Evolutionary conservation across 2,888 invertebrate species (phyloP).

Genomic region (Eristalinus aeneus): DNA sequence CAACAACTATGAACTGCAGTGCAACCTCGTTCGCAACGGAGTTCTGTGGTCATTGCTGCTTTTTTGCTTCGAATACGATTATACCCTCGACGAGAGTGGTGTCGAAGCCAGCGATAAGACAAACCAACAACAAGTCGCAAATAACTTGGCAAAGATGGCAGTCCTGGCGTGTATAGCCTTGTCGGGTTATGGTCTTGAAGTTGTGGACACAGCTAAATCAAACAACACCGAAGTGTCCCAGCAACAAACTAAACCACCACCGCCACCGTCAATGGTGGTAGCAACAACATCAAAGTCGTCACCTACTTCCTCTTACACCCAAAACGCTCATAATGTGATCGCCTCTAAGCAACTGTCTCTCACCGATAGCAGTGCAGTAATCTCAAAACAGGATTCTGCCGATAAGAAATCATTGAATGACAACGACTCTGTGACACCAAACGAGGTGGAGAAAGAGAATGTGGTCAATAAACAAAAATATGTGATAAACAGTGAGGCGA

Average conservation of each 20-base stretch:
- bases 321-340: constrained; percentile 80
- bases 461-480: constrained; percentile 75
- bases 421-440: constrained; percentile 74
- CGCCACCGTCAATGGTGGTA: constrained; percentile 37
- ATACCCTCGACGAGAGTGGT: constrained; percentile 97
- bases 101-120: constrained; percentile 91
- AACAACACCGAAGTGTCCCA: constrained; percentile 68
- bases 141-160: constrained; percentile 93
- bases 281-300: constrained; percentile 67
- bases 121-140: constrained; percentile 96
- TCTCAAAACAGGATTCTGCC: constrained; percentile 75
- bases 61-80: constrained; percentile 97
- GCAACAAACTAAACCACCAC: constrained; percentile 63
- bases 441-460: constrained; percentile 74
- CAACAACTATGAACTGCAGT: constrained; percentile 91
- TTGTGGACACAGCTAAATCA: constrained; percentile 38
- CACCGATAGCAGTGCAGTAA: constrained; percentile 65
- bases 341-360: constrained; percentile 77
- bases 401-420: constrained; percentile 73
- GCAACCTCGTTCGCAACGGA: constrained; percentile 91
- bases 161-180: constrained; percentile 92
- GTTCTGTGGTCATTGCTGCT: constrained; percentile 95
- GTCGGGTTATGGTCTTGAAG: constrained; percentile 84
- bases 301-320: constrained; percentile 77
- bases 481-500: constrained; percentile 77